These are phyloP conservation scores for Melieria crassipennis DNA, from an alignment of 2,888 invertebrate species.

Conservation along the genomic window DNA sequence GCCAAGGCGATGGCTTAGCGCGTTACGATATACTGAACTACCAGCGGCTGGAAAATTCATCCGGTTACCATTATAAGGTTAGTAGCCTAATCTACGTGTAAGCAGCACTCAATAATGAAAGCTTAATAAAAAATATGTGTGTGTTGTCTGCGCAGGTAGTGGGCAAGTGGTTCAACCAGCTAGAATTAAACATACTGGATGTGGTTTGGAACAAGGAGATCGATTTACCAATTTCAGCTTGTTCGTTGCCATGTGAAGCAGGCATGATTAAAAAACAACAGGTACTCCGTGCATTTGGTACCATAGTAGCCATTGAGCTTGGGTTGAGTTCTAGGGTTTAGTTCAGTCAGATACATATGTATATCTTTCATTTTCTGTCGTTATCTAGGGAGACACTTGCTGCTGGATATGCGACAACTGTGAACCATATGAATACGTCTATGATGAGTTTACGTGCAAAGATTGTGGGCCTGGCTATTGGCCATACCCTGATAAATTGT, in stretches of 20 bases:
- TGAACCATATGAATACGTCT: conserved; percentile 74
- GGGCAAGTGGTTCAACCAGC: conserved; percentile 72
- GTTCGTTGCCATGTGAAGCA: conserved; percentile 74
- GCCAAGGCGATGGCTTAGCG: conserved; percentile 77
- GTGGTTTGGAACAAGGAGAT: conserved; percentile 69
- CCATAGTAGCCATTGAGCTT: neutral
- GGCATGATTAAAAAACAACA: conserved; percentile 77
- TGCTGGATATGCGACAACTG: conserved; percentile 84
- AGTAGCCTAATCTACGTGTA: neutral
- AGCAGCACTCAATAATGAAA: too few relatives aligned
- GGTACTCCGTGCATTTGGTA: conserved; percentile 54
- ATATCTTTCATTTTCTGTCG: neutral
- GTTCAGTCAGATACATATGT: conserved; percentile 3
- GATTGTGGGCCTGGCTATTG: conserved; percentile 74
- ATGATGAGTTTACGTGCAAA: conserved; percentile 73
- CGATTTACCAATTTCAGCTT: conserved; percentile 73
- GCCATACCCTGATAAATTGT: conserved; percentile 72
- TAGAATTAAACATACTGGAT: conserved; percentile 65
- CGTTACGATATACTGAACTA: conserved; percentile 80
- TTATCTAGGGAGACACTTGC: conserved; percentile 72
- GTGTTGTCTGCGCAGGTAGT: conserved; percentile 65
- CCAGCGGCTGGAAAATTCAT: conserved; percentile 67
- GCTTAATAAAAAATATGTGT: too few relatives aligned
- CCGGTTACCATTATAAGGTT: conserved; percentile 66
- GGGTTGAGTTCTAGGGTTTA: neutral